Conservation (phyloP, 2,888 invertebrate species). For the Hypsopygia costalis region DNA sequence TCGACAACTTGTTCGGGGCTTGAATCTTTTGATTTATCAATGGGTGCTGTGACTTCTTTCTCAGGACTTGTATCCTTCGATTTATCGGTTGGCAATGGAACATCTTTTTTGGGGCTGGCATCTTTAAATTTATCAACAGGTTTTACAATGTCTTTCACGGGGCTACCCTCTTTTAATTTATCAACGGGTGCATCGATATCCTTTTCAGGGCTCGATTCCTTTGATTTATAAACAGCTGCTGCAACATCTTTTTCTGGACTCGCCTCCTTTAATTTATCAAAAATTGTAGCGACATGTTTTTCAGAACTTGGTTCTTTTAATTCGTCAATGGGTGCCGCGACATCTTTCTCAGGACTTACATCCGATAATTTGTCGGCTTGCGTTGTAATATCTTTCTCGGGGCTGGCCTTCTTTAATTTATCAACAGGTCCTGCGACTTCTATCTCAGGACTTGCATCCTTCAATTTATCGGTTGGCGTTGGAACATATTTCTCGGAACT, state of each 20-base stretch:
- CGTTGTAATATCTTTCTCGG: constrained; percentile 3
- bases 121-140: neutral
- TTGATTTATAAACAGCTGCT: neutral
- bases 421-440: neutral
- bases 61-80: constrained; percentile 13
- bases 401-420: constrained; percentile 11
- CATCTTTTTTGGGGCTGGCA: neutral
- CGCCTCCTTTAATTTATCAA: constrained; percentile 3
- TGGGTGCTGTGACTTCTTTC: neutral
- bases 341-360: neutral
- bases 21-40: neutral
- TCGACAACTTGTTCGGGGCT: neutral
- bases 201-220: neutral
- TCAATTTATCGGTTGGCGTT: neutral
- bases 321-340: neutral
- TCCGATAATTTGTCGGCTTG: neutral
- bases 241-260: constrained; percentile 12
- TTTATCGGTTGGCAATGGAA: neutral
- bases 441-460: neutral
- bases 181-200: neutral
- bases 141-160: neutral
- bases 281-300: neutral
- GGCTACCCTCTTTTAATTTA: neutral
- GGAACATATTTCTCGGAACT: neutral
- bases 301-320: neutral